Conservation (phyloP, 2,888 invertebrate genomes). For the Chloroclysta siterata region DNA sequence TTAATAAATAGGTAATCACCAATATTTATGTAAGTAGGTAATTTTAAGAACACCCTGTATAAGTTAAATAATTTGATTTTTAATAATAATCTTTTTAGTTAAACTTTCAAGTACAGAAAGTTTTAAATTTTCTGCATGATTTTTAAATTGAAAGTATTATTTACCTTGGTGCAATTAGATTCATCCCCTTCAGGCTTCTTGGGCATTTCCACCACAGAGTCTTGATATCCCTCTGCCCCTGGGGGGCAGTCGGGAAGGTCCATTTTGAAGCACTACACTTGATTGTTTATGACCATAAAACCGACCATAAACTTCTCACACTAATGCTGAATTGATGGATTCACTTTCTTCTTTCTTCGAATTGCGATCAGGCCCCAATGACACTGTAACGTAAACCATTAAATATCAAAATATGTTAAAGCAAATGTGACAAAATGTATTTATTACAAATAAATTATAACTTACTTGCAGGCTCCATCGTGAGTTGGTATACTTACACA, state of each 20-base stretch:
- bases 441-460: slow-evolving; percentile 57
- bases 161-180: slow-evolving; percentile 73
- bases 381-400: slow-evolving; percentile 63
- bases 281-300: slow-evolving; percentile 72
- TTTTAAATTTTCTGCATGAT: neutral
- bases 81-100: neutral
- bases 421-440: slow-evolving; percentile 40
- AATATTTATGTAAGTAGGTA: neutral
- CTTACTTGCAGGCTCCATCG: slow-evolving; percentile 63
- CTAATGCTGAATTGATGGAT: slow-evolving; percentile 46
- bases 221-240: slow-evolving; percentile 79
- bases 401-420: slow-evolving; percentile 43
- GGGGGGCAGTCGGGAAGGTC: slow-evolving; percentile 81
- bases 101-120: neutral
- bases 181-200: slow-evolving; percentile 64
- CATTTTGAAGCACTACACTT: slow-evolving; percentile 80
- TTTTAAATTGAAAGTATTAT: slow-evolving; percentile 51
- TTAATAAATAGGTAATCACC: neutral
- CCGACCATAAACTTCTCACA: slow-evolving; percentile 66
- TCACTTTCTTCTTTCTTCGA: slow-evolving; percentile 56
- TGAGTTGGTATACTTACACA: slow-evolving; percentile 51
- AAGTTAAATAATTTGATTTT: neutral
- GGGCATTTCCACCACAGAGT: slow-evolving; percentile 71
- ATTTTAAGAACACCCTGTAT: neutral
- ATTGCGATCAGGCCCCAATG: slow-evolving; percentile 43